A percentile compares a stretch with the other conserved stretches of the same genome.
Conservation (phyloP, 2,797 vertebrate species). For the Darevskia nairensis region DNA sequence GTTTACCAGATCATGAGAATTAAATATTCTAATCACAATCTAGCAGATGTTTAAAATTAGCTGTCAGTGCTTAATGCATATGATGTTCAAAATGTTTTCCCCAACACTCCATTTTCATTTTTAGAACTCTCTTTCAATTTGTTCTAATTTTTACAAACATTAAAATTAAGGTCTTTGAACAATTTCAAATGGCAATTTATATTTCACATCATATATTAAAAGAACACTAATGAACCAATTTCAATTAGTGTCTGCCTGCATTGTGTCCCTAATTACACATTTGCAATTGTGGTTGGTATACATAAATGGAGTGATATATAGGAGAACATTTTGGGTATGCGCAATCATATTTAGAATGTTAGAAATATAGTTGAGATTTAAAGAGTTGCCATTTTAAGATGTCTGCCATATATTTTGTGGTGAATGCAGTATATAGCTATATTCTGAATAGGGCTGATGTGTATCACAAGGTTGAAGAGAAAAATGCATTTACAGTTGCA, state of each 20-base stretch:
- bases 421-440: background rate
- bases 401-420: background rate
- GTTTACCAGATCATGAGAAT: slow-evolving; percentile 60
- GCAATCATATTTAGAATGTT: background rate
- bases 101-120: slow-evolving; percentile 29
- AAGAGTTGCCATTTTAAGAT: background rate
- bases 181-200: background rate
- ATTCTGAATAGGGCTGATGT: background rate
- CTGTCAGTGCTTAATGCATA: slow-evolving; percentile 5
- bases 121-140: background rate
- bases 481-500: background rate
- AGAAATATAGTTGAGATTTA: background rate
- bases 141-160: slow-evolving; percentile 40
- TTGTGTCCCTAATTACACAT: slow-evolving; percentile 2
- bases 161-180: background rate
- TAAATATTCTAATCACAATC: slow-evolving; percentile 50
- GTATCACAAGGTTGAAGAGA: background rate
- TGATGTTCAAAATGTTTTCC: background rate
- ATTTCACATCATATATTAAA: slow-evolving; percentile 19
- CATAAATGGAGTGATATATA: background rate
- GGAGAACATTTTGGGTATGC: background rate
- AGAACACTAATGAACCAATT: slow-evolving; percentile 8
- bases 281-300: background rate
- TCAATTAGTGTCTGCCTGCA: background rate
- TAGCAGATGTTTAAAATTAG: slow-evolving; percentile 55